These are phyloP conservation scores for Rhinoptilus africanus DNA, from an alignment of 2,113 vertebrate genomes.

Conservation along the genomic window DNA sequence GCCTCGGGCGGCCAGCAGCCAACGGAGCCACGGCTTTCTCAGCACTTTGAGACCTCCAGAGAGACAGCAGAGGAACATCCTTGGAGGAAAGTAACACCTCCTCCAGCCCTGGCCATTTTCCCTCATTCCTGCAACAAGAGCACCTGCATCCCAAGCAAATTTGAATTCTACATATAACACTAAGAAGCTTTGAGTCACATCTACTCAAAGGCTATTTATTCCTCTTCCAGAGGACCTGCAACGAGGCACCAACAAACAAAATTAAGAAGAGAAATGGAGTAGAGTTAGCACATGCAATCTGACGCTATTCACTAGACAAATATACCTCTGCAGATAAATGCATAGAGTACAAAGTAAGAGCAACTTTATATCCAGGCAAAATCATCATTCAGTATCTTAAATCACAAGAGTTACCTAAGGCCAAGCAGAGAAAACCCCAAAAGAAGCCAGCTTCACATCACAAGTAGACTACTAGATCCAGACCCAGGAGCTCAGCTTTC, in stretches of 20 bases:
- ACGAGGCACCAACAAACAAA: rapidly evolving
- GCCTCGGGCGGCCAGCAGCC: not conserved
- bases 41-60: not conserved
- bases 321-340: not conserved
- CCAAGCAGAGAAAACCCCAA: rapidly evolving
- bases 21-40: not conserved
- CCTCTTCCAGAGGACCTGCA: not conserved
- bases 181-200: rapidly evolving
- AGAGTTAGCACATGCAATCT: rapidly evolving
- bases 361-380: not conserved
- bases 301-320: not conserved
- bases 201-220: not conserved
- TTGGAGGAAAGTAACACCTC: not conserved
- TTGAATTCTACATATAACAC: rapidly evolving
- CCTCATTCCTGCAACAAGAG: not conserved
- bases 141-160: not conserved
- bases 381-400: not conserved
- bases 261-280: not conserved
- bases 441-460: not conserved
- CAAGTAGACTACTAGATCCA: rapidly evolving
- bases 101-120: not conserved
- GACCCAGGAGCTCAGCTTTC: rapidly evolving
- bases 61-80: not conserved
- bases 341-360: not conserved
- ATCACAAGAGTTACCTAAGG: rapidly evolving